Conservation (phyloP, 2,797 vertebrate species). For the Aplochiton taeniatus region DNA sequence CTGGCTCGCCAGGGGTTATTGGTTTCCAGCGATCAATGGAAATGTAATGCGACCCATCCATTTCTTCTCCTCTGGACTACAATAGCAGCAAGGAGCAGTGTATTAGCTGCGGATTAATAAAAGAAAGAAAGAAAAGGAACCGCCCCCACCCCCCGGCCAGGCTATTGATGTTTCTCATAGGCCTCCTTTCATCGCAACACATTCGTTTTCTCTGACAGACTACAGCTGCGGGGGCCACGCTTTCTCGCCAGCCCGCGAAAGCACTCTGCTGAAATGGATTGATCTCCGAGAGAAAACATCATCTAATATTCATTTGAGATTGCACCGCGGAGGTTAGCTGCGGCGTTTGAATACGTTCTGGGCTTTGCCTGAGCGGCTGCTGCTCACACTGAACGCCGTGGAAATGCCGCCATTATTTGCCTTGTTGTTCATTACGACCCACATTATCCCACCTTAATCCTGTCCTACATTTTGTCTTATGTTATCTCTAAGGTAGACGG, state of each 20-base stretch:
- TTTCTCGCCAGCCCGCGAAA: slow-evolving; percentile 64
- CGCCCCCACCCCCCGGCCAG: slow-evolving; percentile 24
- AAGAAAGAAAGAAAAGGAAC: slow-evolving; percentile 60
- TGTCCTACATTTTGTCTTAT: too few relatives aligned
- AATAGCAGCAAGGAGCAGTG: slow-evolving; percentile 54
- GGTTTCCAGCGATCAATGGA: slow-evolving; percentile 66
- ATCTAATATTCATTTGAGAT: slow-evolving; percentile 79
- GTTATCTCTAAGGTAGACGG: too few relatives aligned
- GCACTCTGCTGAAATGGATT: slow-evolving; percentile 69
- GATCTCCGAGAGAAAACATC: slow-evolving; percentile 74
- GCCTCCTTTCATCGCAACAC: slow-evolving; percentile 64
- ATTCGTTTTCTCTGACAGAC: slow-evolving; percentile 72
- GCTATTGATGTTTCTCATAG: slow-evolving; percentile 62
- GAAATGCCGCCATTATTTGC: too few relatives aligned
- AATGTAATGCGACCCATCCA: slow-evolving; percentile 69
- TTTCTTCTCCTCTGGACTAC: slow-evolving; percentile 43
- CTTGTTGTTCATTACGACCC: too few relatives aligned
- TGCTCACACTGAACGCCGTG: too few relatives aligned
- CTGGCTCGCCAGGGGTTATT: slow-evolving; percentile 51
- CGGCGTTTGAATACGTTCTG: slow-evolving; percentile 53
- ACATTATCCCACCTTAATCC: too few relatives aligned
- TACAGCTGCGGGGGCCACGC: slow-evolving; percentile 64
- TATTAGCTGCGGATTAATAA: slow-evolving; percentile 71
- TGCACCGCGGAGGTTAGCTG: slow-evolving; percentile 60
- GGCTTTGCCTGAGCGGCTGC: too few relatives aligned